A percentile compares a stretch with the other conserved stretches of the same genome.
These are phyloP conservation scores for Lithobates sylvaticus DNA, from an alignment of 2,797 vertebrate genomes.

Conservation along the genomic window DNA sequence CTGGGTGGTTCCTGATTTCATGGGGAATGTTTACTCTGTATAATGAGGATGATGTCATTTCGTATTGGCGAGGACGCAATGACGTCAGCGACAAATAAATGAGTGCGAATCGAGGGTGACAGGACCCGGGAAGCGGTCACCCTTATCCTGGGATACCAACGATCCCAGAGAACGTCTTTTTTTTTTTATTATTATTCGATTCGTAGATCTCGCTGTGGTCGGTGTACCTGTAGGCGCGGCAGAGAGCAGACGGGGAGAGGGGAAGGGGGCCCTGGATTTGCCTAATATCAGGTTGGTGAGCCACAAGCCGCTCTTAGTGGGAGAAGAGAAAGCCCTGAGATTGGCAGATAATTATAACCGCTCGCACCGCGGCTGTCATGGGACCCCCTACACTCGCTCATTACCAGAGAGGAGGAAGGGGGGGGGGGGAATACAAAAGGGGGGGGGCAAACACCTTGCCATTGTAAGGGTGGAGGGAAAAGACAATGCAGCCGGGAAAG, in stretches of 20 bases:
- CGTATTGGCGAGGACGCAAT: background rate
- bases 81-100: background rate
- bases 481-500: background rate
- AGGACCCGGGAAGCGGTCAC: too few species aligned
- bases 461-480: background rate
- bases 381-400: slow-evolving; percentile 56
- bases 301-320: slow-evolving; percentile 56
- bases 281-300: slow-evolving; percentile 53
- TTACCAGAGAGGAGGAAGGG: slow-evolving; percentile 15
- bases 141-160: background rate
- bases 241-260: background rate
- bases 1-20: background rate
- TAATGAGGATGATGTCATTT: background rate
- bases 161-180: background rate
- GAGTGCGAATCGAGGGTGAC: too few species aligned
- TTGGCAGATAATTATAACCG: slow-evolving; percentile 60
- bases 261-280: slow-evolving; percentile 11
- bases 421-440: background rate
- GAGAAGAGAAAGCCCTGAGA: slow-evolving; percentile 45
- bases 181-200: background rate
- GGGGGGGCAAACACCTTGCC: background rate
- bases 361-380: slow-evolving; percentile 47
- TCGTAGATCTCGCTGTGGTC: too few species aligned
- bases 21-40: background rate
- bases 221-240: background rate